Evolutionary conservation across 2,888 invertebrate genomes (phyloP).

Genomic region (Andrena haemorrhoa): DNA sequence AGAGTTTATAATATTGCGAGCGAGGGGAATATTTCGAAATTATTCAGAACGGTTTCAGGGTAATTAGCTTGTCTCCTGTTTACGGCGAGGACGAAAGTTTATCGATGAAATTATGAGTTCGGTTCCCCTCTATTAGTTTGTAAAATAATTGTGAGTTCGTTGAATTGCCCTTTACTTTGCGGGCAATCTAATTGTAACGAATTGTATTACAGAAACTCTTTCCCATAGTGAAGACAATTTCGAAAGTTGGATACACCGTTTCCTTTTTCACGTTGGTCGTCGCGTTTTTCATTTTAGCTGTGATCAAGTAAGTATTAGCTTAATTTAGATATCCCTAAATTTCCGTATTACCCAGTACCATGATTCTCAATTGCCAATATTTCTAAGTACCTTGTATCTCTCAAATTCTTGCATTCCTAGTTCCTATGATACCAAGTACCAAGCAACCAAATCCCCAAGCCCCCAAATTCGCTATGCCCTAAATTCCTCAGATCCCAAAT

Average conservation of each 20-base stretch:
- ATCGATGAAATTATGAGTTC: neutral
- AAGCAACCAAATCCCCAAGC: too few relatives aligned
- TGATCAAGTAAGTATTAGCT: conserved; percentile 86
- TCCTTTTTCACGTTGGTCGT: conserved; percentile 86
- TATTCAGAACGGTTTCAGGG: neutral
- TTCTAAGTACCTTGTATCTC: neutral
- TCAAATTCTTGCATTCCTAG: too few relatives aligned
- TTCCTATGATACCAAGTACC: too few relatives aligned
- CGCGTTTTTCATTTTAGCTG: conserved; percentile 87
- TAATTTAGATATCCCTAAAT: neutral
- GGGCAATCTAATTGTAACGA: neutral
- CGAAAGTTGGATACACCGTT: conserved; percentile 86
- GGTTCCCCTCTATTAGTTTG: neutral
- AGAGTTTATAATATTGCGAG: too few relatives aligned
- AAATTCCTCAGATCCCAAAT: too few relatives aligned
- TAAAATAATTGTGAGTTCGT: neutral
- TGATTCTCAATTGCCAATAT: neutral
- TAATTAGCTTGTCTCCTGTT: neutral
- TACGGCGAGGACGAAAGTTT: neutral
- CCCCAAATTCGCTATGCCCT: too few relatives aligned
- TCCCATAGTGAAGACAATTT: conserved; percentile 86
- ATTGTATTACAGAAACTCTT: conserved; percentile 85
- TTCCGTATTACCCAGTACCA: neutral
- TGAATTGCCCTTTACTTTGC: neutral
- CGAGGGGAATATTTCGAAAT: too few relatives aligned